Evolutionary conservation across 2,113 vertebrate species (phyloP).

Genomic region (Notothenia coriiceps): DNA sequence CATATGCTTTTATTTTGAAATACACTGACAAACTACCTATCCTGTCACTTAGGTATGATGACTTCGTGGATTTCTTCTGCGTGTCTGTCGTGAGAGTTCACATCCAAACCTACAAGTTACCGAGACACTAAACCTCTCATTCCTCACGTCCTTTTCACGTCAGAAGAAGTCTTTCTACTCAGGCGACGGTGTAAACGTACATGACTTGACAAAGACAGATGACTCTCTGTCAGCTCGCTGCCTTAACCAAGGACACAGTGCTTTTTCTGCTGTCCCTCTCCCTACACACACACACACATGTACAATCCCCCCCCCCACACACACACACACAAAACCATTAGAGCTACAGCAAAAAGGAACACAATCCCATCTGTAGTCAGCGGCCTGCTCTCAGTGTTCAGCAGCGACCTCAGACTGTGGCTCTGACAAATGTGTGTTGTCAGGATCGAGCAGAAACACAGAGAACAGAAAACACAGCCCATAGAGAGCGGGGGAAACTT

Average conservation of each 20-base stretch:
- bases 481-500: background rate
- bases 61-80: background rate
- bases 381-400: constrained; percentile 50
- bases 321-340: constrained; percentile 61
- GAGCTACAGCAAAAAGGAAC: constrained; percentile 30
- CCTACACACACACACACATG: background rate
- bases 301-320: background rate
- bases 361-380: constrained; percentile 62
- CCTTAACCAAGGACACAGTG: constrained; percentile 65
- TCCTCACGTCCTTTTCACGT: constrained; percentile 7
- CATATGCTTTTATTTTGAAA: too few relatives aligned
- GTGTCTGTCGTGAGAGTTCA: background rate
- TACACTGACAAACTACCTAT: background rate
- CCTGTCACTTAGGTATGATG: background rate
- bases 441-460: background rate
- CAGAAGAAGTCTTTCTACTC: constrained; percentile 42
- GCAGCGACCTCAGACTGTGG: constrained; percentile 53
- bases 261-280: constrained; percentile 23
- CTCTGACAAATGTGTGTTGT: constrained; percentile 53
- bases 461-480: background rate
- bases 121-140: background rate
- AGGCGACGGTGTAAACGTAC: constrained; percentile 48
- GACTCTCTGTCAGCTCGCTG: constrained; percentile 60
- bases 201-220: constrained; percentile 69
- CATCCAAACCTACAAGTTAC: background rate